Evolutionary conservation across 2,888 invertebrate species (phyloP).

Genomic region (Drosophila histrio): DNA sequence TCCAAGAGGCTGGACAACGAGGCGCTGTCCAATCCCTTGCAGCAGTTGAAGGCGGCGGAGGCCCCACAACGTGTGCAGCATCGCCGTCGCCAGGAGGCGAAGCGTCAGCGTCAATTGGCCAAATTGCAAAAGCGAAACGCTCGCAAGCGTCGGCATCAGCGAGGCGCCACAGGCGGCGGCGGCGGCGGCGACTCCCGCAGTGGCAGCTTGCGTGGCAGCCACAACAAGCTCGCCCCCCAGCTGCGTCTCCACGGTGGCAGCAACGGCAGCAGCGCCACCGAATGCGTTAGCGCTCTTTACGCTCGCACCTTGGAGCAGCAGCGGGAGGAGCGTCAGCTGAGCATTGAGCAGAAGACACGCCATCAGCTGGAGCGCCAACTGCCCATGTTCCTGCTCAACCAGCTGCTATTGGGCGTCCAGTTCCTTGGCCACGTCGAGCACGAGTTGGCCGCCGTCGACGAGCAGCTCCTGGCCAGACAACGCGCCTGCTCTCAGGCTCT

Average conservation of each 20-base stretch:
- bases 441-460: conserved; percentile 75
- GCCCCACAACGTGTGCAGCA: conserved; percentile 30
- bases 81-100: conserved; percentile 67
- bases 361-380: conserved; percentile 87
- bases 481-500: conserved; percentile 76
- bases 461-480: conserved; percentile 74
- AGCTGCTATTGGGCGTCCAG: conserved; percentile 90
- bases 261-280: conserved; percentile 57
- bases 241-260: conserved; percentile 66
- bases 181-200: neutral
- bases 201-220: neutral
- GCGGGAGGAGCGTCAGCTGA: conserved; percentile 73
- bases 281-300: conserved; percentile 62
- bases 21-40: conserved; percentile 76
- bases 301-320: conserved; percentile 71
- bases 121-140: conserved; percentile 77
- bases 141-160: conserved; percentile 60
- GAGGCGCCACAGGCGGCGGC: neutral
- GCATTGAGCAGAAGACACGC: conserved; percentile 79
- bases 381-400: conserved; percentile 90
- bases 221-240: conserved; percentile 39
- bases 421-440: conserved; percentile 91
- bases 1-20: conserved; percentile 67
- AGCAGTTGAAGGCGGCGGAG: conserved; percentile 70
- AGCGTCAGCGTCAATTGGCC: conserved; percentile 72